These are phyloP conservation scores for Eilema sororculum DNA, from an alignment of 2,888 invertebrate genomes.

Conservation along the genomic window DNA sequence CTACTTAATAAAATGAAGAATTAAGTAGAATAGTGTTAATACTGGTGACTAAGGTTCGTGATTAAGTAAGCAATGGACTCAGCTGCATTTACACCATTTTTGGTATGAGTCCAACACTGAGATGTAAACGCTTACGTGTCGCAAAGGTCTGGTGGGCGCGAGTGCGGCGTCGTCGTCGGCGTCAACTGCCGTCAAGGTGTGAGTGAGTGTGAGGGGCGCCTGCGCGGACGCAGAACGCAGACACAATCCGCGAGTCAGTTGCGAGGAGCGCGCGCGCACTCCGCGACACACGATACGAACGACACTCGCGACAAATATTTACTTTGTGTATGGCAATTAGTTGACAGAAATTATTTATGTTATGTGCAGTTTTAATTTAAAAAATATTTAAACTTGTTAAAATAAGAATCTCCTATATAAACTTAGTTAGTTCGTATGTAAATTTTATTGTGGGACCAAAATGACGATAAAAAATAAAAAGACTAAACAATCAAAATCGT, in stretches of 20 bases:
- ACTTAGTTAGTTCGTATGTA: constrained; percentile 58
- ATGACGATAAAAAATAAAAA: constrained; percentile 87
- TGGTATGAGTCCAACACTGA: constrained; percentile 80
- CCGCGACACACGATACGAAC: constrained; percentile 81
- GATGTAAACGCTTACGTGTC: constrained; percentile 85
- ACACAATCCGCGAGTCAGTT: constrained; percentile 82
- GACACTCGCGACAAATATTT: constrained; percentile 80
- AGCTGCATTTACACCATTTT: constrained; percentile 79
- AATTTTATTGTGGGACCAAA: constrained; percentile 74
- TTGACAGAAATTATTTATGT: constrained; percentile 67
- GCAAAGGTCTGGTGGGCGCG: constrained; percentile 79
- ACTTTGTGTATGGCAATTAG: constrained; percentile 77
- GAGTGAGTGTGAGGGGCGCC: constrained; percentile 52
- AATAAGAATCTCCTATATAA: constrained; percentile 75
- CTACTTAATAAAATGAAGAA: constrained; percentile 18
- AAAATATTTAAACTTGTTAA: constrained; percentile 72
- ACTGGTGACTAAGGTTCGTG: constrained; percentile 61
- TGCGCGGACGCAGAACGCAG: constrained; percentile 56
- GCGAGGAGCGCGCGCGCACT: constrained; percentile 81
- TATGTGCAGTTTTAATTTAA: constrained; percentile 68
- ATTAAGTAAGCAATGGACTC: constrained; percentile 60
- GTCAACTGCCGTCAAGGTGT: constrained; percentile 50
- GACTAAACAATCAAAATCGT: constrained; percentile 81
- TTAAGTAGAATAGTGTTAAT: constrained; percentile 21
- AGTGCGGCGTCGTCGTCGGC: constrained; percentile 32